These are phyloP conservation scores for Tragelaphus strepsiceros DNA, from an alignment of 2,113 vertebrate genomes.

Conservation along the genomic window DNA sequence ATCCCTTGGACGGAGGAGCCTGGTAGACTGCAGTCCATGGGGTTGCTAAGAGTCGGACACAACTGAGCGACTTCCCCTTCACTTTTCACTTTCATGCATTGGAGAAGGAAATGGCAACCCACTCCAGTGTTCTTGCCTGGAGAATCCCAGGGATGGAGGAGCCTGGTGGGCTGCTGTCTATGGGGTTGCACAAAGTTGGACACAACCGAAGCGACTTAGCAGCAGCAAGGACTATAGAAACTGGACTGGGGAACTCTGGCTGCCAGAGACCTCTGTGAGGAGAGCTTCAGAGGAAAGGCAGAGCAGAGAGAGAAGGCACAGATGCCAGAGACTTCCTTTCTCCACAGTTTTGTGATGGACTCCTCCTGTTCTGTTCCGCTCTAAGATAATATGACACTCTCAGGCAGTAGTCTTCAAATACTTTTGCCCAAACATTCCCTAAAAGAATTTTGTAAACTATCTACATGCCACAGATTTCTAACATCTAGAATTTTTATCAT, in stretches of 20 bases:
- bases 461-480: not conserved
- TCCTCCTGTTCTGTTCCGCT: not conserved
- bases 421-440: not conserved
- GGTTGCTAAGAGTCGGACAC: too few relatives aligned
- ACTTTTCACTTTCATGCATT: too few relatives aligned
- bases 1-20: too few relatives aligned
- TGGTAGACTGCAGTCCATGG: too few relatives aligned
- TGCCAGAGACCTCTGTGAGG: not conserved
- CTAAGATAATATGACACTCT: not conserved
- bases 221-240: too few relatives aligned
- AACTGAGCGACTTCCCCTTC: too few relatives aligned
- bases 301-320: accelerated
- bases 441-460: not conserved
- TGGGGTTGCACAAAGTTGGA: too few relatives aligned
- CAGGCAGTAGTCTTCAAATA: not conserved
- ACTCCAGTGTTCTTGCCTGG: too few relatives aligned
- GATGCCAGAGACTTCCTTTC: not conserved
- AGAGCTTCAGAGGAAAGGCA: not conserved
- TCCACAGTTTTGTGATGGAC: accelerated
- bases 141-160: too few relatives aligned
- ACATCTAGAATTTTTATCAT: constrained; percentile 1
- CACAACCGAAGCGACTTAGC: too few relatives aligned
- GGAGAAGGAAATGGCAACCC: too few relatives aligned
- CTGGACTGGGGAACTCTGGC: not conserved
- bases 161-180: too few relatives aligned